These are phyloP conservation scores for Caenorhabditis macrosperma DNA, from an alignment of 2,888 invertebrate genomes.

Conservation along the genomic window DNA sequence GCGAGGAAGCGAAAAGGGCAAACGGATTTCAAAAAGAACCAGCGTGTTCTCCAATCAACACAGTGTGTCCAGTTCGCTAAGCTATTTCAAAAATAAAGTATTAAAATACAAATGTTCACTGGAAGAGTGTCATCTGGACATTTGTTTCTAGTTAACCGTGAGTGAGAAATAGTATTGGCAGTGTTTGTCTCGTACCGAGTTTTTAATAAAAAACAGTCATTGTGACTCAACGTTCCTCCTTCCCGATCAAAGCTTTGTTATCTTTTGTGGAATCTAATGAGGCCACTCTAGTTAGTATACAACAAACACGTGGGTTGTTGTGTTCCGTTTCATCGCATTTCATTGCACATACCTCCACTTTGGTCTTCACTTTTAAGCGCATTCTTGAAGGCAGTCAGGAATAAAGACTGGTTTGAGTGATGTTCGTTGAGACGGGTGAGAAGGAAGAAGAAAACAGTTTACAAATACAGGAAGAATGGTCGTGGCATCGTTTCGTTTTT, in stretches of 20 bases:
- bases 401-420: background rate
- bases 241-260: background rate
- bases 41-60: too few species aligned
- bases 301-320: background rate
- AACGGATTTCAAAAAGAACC: constrained; percentile 21
- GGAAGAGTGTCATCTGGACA: too few species aligned
- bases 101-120: too few species aligned
- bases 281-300: constrained; percentile 20
- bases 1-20: constrained; percentile 7
- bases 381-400: constrained; percentile 9
- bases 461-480: constrained; percentile 30
- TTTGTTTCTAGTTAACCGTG: too few species aligned
- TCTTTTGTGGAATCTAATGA: constrained; percentile 50
- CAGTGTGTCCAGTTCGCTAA: too few species aligned
- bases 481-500: constrained; percentile 41
- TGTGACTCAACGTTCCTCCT: constrained; percentile 25
- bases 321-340: background rate
- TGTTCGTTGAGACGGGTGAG: background rate
- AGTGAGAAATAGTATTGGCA: too few species aligned
- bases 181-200: background rate
- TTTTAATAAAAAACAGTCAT: constrained; percentile 22
- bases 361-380: constrained; percentile 54
- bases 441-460: constrained; percentile 6
- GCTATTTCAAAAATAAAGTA: too few species aligned
- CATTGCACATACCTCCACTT: constrained; percentile 58